Base-by-base conservation (phyloP, 2,888 invertebrate species). In the Apamea crenata region DNA sequence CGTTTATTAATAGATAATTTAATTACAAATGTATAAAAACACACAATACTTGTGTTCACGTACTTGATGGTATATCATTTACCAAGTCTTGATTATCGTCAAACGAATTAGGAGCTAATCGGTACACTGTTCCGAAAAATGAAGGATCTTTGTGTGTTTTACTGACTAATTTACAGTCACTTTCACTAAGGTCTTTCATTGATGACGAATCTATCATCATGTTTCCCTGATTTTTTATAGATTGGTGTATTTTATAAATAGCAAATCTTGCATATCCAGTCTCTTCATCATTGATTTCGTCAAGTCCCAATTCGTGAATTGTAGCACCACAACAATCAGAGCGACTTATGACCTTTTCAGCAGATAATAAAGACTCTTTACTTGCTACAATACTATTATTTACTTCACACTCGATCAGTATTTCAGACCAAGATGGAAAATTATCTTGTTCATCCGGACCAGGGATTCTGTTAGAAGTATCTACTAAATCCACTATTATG, bases 191-290 rank as follows among this genome's bases (percentile, higher is more conserved):
- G 83, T 96, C 93, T 82, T 91, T 93, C 92, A 96, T 91, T 7
- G 96, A 93, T n/a, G 96, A 96, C 1, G 96, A 96, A 90, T 96
- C 96, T 36, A 87, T 88, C 92, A 87, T 88, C 92, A 95, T 94
- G 32, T 90, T 92, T 53, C 89, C 91, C 59, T 92, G 91, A 47
- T 89, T 91, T 90, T 92, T 94, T 53, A 96, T 82, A 21, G 94
- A 94, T 89, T 94, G 93, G 75, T 94, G 91, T 84, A 96, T 94
- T 90, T 96, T 96, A 78, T 95, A 92, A 65, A 94, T 90, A 8
- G 95, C 95, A 89, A 97, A 97, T 88, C 93, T 93, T 47, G 95
- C 94, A 79, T 96, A 97, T 47, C 86, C 91, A 2, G 88, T 81
- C 79, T 94, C 92, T 70, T 93, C 92, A 56, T 92, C 93, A 8